These are phyloP conservation scores for Trididemnum clinides DNA, from an alignment of 23 tunicate species.

Conservation along the genomic window DNA sequence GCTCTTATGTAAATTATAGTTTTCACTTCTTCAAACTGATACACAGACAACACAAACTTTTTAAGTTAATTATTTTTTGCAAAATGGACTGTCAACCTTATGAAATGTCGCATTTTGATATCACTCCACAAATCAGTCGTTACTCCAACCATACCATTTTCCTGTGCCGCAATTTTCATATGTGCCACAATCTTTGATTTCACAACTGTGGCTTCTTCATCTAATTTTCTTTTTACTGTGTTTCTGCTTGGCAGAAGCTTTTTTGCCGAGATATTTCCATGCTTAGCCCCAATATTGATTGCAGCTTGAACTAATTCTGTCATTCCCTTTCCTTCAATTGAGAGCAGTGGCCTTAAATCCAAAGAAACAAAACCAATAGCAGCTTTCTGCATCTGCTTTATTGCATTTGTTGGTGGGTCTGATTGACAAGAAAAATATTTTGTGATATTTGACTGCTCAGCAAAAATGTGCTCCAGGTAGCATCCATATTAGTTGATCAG, in stretches of 20 bases:
- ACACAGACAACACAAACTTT: background rate
- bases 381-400: background rate
- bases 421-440: no score
- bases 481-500: background rate
- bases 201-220: no score
- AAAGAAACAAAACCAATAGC: no score
- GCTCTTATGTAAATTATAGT: background rate
- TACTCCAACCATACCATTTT: background rate
- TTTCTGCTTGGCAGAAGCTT: background rate
- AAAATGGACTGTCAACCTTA: background rate
- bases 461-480: background rate
- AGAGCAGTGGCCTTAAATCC: no score
- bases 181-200: no score
- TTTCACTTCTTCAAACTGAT: background rate
- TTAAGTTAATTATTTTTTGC: background rate
- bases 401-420: background rate
- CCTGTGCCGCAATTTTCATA: background rate
- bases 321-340: no score
- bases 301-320: no score
- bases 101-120: background rate
- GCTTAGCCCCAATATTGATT: background rate
- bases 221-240: background rate
- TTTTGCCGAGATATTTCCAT: background rate
- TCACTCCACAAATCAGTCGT: background rate
- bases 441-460: background rate